Evolutionary conservation across 2,113 vertebrate genomes (phyloP).

Genomic region (Brienomyrus brachyistius): DNA sequence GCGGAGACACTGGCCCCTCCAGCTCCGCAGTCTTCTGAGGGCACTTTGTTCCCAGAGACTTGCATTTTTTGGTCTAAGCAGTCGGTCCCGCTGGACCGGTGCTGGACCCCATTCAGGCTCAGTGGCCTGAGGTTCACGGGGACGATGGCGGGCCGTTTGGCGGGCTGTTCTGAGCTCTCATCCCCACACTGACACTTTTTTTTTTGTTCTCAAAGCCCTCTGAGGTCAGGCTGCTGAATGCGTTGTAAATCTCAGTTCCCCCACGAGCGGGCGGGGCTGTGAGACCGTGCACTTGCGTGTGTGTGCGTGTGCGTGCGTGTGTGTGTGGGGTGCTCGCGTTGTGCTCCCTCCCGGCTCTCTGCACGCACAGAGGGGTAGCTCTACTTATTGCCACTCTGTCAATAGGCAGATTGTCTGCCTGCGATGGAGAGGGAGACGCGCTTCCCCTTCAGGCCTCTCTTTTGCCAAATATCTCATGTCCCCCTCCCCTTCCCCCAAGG

Average conservation of each 20-base stretch:
- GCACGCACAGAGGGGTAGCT: background rate
- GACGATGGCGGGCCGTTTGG: background rate
- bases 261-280: background rate
- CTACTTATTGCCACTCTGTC: background rate
- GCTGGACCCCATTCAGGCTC: background rate
- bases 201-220: background rate
- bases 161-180: background rate
- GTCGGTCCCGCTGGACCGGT: background rate
- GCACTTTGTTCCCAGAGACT: background rate
- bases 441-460: background rate
- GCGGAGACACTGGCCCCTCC: background rate
- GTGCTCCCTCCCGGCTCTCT: background rate
- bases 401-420: background rate
- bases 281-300: background rate
- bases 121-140: background rate
- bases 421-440: background rate
- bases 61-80: background rate
- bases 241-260: background rate
- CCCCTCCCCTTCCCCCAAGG: background rate
- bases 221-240: background rate
- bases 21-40: background rate
- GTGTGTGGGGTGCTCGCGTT: background rate
- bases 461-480: background rate
- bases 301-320: constrained; percentile 4
- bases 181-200: background rate